A percentile compares a stretch with the other conserved stretches of the same genome.
phyloP scores from a whole-genome alignment of 2,888 invertebrate genomes.

The Hypolimnas misippus region DNA sequence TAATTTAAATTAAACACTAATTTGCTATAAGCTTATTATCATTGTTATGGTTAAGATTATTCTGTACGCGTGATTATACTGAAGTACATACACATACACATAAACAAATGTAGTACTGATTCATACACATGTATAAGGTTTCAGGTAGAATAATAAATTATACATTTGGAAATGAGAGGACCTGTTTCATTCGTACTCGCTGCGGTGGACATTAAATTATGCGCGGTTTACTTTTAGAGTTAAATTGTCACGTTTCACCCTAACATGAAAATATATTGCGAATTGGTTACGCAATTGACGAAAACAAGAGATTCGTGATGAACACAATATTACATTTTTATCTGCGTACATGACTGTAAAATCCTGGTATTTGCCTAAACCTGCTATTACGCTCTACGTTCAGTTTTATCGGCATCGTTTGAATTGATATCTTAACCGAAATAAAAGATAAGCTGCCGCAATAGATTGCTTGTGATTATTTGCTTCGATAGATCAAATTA shows the following conservation, averaged over 20 bases:
- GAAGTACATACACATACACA: too few species aligned
- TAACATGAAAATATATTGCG: background rate
- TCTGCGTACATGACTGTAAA: background rate
- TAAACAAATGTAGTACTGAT: too few species aligned
- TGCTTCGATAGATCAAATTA: background rate
- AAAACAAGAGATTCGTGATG: background rate
- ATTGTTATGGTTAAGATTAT: too few species aligned
- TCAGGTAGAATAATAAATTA: background rate
- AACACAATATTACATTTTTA: background rate
- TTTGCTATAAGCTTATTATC: too few species aligned
- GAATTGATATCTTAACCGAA: background rate
- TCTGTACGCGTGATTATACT: too few species aligned
- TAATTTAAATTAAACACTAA: too few species aligned
- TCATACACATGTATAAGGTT: too few species aligned
- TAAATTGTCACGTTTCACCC: background rate
- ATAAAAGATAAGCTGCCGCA: background rate
- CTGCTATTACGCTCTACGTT: too few species aligned
- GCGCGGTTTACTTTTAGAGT: background rate
- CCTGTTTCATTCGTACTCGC: background rate
- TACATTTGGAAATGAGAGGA: background rate
- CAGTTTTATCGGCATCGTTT: background rate
- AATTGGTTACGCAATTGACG: background rate
- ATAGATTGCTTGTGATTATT: background rate
- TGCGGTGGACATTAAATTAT: background rate
- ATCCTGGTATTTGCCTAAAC: background rate